Base-by-base conservation (phyloP, 2,113 vertebrate genomes). In the Malurus elegans region DNA sequence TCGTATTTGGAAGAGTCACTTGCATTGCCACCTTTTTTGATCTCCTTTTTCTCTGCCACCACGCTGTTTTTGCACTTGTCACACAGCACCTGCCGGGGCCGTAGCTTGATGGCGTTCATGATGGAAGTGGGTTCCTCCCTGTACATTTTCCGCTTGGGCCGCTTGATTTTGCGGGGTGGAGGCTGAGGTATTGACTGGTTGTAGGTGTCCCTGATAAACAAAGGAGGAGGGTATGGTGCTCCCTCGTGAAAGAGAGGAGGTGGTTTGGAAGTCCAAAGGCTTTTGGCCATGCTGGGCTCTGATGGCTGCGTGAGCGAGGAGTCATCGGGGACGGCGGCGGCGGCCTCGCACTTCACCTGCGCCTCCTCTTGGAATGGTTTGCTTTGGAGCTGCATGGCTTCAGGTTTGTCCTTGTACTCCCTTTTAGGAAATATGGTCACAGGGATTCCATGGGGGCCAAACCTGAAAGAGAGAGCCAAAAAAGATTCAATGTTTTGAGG, bases 161-260 rank as follows among this genome's bases (percentile, higher is more conserved):
- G 98, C 92, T 99, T 99, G 95, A 99, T 99, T 97, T 99, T 99
- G 62, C 99, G 98, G n/a, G 99, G 99, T 0, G 98, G 99, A 19
- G 99, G 99, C 97, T 99, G 99, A 99, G 99, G 99, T 99, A 99
- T 98, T 89, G 99, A 98, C 96, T 99, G 99, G 99, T 99, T 99
- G 96, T 99, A 99, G 3, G 99, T 99, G 99, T 99, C 99, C 98
- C 99, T 99, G 99, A 99, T 99, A 98, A 99, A 99, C 96, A 99
- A 98, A 75, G 99, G 99, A 62, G 99, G 99, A 71, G 99, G 99
- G 76, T 99, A 99, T 2, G 99, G 99, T 1, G 99, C 99, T 94
- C 99, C 99, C 93, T 99, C 99, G 28, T 99, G 99, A 96, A 99
- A 99, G 94, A 99, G 98, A 44, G 99, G 99, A 29, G 99, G 99